Conservation (phyloP, 2,113 vertebrate genomes). For the Syngnathus typhle region DNA sequence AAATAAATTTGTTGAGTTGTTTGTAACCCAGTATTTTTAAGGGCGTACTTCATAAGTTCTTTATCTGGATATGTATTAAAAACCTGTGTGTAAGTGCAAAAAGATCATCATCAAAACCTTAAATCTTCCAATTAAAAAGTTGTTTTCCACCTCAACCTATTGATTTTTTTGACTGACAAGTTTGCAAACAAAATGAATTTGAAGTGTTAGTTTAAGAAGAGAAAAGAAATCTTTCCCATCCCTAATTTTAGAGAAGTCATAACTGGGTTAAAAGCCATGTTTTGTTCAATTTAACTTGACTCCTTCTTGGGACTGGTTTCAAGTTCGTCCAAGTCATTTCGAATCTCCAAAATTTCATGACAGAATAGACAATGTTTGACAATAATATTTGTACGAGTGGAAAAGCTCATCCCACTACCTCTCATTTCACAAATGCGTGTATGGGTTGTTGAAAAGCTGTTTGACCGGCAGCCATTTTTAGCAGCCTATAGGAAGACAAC, state of each 20-base stretch:
- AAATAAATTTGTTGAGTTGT: too few relatives aligned
- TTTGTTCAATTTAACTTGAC: not conserved
- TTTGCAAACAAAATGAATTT: too few relatives aligned
- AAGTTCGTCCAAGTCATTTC: not conserved
- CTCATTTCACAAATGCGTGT: not conserved
- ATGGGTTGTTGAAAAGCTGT: conserved; percentile 17
- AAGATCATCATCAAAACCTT: not conserved
- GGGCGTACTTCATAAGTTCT: too few relatives aligned
- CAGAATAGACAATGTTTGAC: not conserved
- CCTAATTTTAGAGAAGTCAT: not conserved
- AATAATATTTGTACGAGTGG: too few relatives aligned
- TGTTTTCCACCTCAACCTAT: too few relatives aligned
- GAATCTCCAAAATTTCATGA: not conserved
- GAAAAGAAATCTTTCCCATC: not conserved
- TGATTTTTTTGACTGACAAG: too few relatives aligned
- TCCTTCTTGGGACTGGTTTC: not conserved
- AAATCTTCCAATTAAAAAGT: not conserved
- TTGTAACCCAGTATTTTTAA: too few relatives aligned
- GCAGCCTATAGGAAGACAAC: conserved; percentile 18
- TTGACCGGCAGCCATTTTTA: conserved; percentile 35
- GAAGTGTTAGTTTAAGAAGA: too few relatives aligned
- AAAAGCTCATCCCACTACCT: too few relatives aligned
- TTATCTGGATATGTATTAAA: not conserved
- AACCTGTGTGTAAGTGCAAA: not conserved
- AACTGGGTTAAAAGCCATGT: too few relatives aligned